Evolutionary conservation across 30 jellyfish, hydroid and myxozoan species (phyloP), one percentile per base, ranked within the genome.

Genomic region (Mastigias papua): DNA sequence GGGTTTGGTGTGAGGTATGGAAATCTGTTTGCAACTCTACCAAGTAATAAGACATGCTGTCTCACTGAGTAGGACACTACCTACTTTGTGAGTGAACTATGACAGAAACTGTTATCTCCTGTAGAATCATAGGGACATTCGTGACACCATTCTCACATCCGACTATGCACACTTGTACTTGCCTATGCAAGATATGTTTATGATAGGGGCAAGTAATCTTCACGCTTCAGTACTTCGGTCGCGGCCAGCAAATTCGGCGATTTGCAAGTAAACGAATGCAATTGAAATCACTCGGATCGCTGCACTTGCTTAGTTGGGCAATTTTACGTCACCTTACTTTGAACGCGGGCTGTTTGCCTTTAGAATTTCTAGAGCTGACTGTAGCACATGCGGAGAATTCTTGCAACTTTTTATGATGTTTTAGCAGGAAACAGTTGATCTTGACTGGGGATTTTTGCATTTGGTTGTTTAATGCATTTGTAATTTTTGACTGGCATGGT

Each of bases 271-370:
- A 31, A 58, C 42, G 30, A 25, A 20, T 29, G 75, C 80, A 70
- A 73, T 73, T 64, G 88, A 31, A 75, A 31, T 62, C 71, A 85
- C 83, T n/a, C 94, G 94, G 88, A 70, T 77, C 88, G 77, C 84
- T 85, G 94, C 78, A 35, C 78, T 42, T 58, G 69, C 82, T 48
- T 85, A 60, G 94, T 72, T 70, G 75, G 73, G 35, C 54, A 61
- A 61, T 77, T 78, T 85, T 70, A 85, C 94, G 94, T 85, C 94
- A 85, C 86, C 83, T 34, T 28, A 17, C 23, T 63, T 63, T 42
- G 74, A 20, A 63, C 35, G 74, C 74, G 5, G 35, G 74, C 74
- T 3, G 74, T 57, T 57, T 19, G 69, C 69, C 17, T 5, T 57
- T 57, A 8, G 37, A 42, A n/a, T 8, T 63, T 63, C 42, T 63